These are phyloP conservation scores for Phocides pigmalion DNA, from an alignment of 1,140 invertebrate species.

Conservation along the genomic window DNA sequence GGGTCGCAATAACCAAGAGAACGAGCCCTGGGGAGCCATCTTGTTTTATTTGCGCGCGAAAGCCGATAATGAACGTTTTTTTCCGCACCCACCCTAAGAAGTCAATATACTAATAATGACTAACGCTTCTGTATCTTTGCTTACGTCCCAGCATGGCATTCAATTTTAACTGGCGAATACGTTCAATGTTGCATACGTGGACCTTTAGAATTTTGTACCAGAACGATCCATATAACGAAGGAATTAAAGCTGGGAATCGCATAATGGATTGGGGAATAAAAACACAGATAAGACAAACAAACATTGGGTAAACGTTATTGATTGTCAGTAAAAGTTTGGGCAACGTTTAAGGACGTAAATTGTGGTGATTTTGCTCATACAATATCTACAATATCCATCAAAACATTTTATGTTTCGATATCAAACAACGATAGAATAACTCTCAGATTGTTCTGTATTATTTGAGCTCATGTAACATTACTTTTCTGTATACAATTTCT, in stretches of 20 bases:
- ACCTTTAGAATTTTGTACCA: slow-evolving; percentile 8
- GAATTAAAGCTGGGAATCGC: slow-evolving; percentile 27
- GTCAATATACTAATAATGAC: slow-evolving; percentile 69
- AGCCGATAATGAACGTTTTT: slow-evolving; percentile 79
- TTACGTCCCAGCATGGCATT: slow-evolving; percentile 48
- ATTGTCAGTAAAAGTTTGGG: slow-evolving; percentile 57
- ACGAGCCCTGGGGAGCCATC: slow-evolving; percentile 66
- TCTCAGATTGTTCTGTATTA: background rate
- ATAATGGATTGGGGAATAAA: slow-evolving; percentile 25
- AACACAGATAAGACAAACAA: slow-evolving; percentile 51
- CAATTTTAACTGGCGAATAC: slow-evolving; percentile 56
- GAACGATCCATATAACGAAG: slow-evolving; percentile 18
- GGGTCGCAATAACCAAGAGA: slow-evolving; percentile 74
- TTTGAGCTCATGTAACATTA: background rate
- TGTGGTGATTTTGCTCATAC: slow-evolving; percentile 35
- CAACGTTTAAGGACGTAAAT: slow-evolving; percentile 44
- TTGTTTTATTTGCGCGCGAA: slow-evolving; percentile 73
- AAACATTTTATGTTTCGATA: background rate
- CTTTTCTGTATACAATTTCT: slow-evolving; percentile 11
- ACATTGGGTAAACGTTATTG: slow-evolving; percentile 51
- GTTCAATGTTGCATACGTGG: slow-evolving; percentile 49
- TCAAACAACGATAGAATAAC: background rate
- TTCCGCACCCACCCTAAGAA: slow-evolving; percentile 56
- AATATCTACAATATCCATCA: too few species aligned
- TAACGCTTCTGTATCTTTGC: slow-evolving; percentile 48